These are phyloP conservation scores for Alloplasta piceator DNA, from an alignment of 2,888 invertebrate species.

Conservation along the genomic window DNA sequence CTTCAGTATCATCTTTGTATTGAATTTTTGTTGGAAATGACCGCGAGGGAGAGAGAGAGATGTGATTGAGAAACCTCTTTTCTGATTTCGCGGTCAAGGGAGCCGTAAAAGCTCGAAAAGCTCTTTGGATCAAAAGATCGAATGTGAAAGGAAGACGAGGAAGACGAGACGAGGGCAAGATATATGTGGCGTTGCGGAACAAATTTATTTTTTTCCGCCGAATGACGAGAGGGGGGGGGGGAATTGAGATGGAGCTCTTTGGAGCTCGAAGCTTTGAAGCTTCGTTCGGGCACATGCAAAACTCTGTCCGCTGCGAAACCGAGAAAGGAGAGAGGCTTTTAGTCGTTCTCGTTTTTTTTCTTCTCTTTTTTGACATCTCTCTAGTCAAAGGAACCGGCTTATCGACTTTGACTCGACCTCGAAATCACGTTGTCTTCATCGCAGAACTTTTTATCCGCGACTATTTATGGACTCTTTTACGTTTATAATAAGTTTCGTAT, in stretches of 20 bases:
- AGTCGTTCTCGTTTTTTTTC: constrained; percentile 29
- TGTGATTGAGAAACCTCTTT: constrained; percentile 10
- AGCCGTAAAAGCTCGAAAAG: constrained; percentile 24
- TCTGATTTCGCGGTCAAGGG: constrained; percentile 10
- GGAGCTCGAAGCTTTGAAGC: constrained; percentile 55
- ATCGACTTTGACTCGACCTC: constrained; percentile 54
- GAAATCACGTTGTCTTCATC: constrained; percentile 34
- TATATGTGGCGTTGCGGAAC: constrained; percentile 8
- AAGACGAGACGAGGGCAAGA: constrained; percentile 7
- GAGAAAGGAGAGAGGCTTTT: constrained; percentile 46
- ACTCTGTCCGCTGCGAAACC: constrained; percentile 26
- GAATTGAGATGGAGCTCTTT: constrained; percentile 53
- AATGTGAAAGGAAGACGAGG: constrained; percentile 11
- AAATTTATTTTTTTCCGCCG: constrained; percentile 18
- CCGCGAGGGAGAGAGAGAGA: neutral
- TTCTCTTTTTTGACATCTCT: constrained; percentile 2
- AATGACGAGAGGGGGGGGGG: constrained; percentile 14
- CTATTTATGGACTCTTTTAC: constrained; percentile 9
- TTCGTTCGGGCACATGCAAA: constrained; percentile 34
- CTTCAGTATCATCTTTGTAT: neutral
- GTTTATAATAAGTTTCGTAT: neutral
- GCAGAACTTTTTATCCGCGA: constrained; percentile 25
- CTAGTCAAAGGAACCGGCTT: constrained; percentile 45
- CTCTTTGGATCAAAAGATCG: constrained; percentile 48
- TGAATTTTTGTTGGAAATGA: neutral